These are phyloP conservation scores for Merops nubicus DNA, from an alignment of 2,113 vertebrate species.

Conservation along the genomic window DNA sequence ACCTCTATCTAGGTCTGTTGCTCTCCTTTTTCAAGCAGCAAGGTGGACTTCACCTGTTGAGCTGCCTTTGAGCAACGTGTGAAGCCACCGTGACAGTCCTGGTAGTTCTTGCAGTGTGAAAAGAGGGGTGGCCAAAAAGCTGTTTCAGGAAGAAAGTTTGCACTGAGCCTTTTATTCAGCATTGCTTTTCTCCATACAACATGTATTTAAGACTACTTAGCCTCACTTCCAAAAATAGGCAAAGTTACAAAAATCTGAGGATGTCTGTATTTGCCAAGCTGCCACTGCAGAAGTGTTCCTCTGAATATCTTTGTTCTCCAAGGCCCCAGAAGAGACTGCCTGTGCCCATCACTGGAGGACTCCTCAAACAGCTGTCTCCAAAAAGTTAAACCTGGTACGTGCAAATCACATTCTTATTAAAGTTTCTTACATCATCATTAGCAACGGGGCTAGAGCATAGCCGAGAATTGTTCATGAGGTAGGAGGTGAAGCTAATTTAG, in stretches of 20 bases:
- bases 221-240: neutral
- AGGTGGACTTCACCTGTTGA: neutral
- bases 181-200: neutral
- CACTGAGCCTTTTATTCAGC: neutral
- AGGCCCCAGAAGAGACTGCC: neutral
- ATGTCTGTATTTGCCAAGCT: fast-evolving
- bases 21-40: neutral
- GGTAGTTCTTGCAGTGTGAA: neutral
- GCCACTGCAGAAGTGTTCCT: neutral
- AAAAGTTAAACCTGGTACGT: neutral
- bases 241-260: neutral
- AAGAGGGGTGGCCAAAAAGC: neutral
- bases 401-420: neutral
- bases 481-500: neutral
- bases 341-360: neutral
- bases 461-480: neutral
- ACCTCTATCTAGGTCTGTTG: neutral
- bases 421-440: neutral
- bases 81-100: neutral
- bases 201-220: neutral
- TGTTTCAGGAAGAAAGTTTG: neutral
- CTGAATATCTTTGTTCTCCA: neutral
- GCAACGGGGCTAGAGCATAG: neutral
- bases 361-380: neutral
- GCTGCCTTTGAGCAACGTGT: fast-evolving